These are phyloP conservation scores for Tragelaphus scriptus DNA, from an alignment of 2,113 vertebrate genomes.

Conservation along the genomic window DNA sequence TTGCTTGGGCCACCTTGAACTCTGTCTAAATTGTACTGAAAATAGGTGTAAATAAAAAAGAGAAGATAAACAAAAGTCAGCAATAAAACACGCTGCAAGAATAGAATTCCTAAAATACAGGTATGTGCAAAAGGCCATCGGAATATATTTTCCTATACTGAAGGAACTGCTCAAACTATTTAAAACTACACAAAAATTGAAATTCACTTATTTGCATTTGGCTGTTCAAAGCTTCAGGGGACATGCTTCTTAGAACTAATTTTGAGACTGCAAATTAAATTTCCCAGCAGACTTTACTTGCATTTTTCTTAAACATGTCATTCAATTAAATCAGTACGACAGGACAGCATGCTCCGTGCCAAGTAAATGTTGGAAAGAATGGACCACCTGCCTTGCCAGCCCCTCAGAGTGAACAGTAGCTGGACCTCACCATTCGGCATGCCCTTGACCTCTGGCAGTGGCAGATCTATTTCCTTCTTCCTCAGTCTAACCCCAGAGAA, in stretches of 20 bases:
- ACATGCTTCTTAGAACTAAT: neutral
- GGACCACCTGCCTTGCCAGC: neutral
- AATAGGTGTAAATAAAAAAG: neutral
- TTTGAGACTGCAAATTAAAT: slow-evolving; percentile 30
- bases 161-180: neutral
- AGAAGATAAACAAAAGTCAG: neutral
- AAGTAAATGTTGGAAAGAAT: neutral
- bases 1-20: neutral
- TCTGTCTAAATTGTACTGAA: neutral
- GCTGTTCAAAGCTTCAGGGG: neutral
- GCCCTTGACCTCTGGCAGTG: neutral
- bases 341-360: neutral
- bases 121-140: neutral
- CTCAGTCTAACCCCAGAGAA: neutral
- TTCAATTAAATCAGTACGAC: neutral
- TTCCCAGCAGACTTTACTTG: slow-evolving; percentile 32
- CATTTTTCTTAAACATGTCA: slow-evolving; percentile 34
- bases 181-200: neutral
- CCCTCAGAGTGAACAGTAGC: neutral
- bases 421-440: accelerated
- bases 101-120: neutral
- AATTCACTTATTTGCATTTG: neutral
- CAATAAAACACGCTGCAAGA: neutral
- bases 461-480: neutral
- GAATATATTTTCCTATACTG: neutral